Evolutionary conservation across 92 coral and sea anemone genomes (phyloP).

Genomic region (Siderastrea radians): DNA sequence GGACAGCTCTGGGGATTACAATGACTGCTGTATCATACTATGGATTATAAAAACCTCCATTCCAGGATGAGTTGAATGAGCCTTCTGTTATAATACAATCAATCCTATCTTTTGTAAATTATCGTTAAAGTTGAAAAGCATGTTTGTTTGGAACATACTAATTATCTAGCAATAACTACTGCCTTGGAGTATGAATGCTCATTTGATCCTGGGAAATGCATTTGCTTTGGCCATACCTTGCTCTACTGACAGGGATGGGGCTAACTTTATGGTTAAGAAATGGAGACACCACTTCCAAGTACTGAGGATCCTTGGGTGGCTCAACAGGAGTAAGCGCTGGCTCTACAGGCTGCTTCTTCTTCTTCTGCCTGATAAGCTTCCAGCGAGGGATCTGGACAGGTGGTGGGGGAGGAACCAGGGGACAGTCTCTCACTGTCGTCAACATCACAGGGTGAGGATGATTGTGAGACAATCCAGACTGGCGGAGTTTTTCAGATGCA

Average conservation of each 20-base stretch:
- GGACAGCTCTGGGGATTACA: too few species aligned
- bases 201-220: background rate
- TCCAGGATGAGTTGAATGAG: too few species aligned
- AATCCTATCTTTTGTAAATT: too few species aligned
- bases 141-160: too few species aligned
- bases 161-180: too few species aligned
- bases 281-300: conserved; percentile 94
- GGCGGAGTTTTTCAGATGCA: conserved; percentile 98
- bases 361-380: conserved; percentile 98
- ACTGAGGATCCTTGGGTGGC: conserved; percentile 98
- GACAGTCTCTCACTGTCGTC: conserved; percentile 90
- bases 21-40: too few species aligned
- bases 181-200: too few species aligned
- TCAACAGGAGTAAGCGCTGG: conserved; percentile 93
- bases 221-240: conserved; percentile 64
- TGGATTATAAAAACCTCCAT: too few species aligned
- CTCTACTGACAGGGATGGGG: conserved; percentile 98
- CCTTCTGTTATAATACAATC: too few species aligned
- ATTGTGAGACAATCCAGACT: conserved; percentile 94
- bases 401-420: conserved; percentile 98
- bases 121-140: too few species aligned
- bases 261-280: conserved; percentile 96
- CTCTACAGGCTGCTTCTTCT: conserved; percentile 92
- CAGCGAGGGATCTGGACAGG: conserved; percentile 97
- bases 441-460: conserved; percentile 97